Evolutionary conservation across 2,888 invertebrate species (phyloP).

Genomic region (Chaitophorus viminalis): DNA sequence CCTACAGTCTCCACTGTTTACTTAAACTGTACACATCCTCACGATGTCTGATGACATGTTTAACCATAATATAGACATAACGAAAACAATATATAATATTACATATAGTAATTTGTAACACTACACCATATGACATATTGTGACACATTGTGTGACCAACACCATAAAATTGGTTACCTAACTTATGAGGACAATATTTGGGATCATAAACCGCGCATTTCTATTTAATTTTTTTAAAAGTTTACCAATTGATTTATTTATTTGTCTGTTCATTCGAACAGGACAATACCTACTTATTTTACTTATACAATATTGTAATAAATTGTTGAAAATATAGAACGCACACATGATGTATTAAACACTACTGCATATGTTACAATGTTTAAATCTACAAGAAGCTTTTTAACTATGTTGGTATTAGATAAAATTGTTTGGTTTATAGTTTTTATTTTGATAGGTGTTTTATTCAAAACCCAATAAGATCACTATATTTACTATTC

Average conservation of each 20-base stretch:
- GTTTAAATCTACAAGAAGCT: constrained; percentile 11
- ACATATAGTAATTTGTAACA: not conserved
- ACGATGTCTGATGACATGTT: not conserved
- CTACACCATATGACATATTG: no score
- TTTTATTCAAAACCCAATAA: constrained; percentile 46
- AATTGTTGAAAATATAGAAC: constrained; percentile 8
- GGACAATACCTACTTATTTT: not conserved
- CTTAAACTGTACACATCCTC: constrained; percentile 8
- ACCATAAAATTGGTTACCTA: not conserved
- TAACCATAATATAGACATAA: not conserved
- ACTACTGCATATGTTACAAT: constrained; percentile 33
- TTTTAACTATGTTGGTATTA: not conserved
- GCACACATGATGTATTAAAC: constrained; percentile 29
- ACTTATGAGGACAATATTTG: constrained; percentile 9
- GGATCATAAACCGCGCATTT: constrained; percentile 51
- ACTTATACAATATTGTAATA: not conserved
- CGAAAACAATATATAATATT: not conserved
- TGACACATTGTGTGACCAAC: not conserved
- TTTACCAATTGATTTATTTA: constrained; percentile 13
- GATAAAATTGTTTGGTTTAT: not conserved
- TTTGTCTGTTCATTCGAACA: not conserved
- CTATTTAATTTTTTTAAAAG: not conserved
- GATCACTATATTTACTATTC: no score
- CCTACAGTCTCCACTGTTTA: constrained; percentile 33
- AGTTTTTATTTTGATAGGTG: constrained; percentile 3